phyloP scores from a whole-genome alignment of 2,888 invertebrate genomes.

The Carpatolechia fugitivella region DNA sequence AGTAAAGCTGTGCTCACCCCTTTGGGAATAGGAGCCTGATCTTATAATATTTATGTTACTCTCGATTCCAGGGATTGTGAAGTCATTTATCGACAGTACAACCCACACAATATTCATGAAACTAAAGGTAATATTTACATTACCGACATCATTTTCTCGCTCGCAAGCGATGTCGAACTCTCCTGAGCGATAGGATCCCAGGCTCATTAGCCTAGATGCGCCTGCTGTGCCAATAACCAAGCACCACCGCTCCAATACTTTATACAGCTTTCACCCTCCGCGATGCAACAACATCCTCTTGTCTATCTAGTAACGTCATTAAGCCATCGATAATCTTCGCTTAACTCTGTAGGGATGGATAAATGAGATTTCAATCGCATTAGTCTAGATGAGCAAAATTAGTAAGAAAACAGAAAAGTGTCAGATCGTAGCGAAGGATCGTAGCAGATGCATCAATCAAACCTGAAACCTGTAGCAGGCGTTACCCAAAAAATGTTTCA shows the following conservation, averaged over 20 bases:
- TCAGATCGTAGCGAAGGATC: too few species aligned
- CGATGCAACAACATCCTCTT: not conserved
- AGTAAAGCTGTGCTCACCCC: too few species aligned
- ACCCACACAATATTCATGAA: too few species aligned
- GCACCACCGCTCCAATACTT: slow-evolving; percentile 13
- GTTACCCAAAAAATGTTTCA: not conserved
- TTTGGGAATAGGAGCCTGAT: too few species aligned
- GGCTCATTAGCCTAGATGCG: slow-evolving; percentile 50
- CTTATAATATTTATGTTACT: too few species aligned
- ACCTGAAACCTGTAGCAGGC: not conserved
- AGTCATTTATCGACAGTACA: too few species aligned
- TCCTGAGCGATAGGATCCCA: slow-evolving; percentile 27
- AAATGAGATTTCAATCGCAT: slow-evolving; percentile 1
- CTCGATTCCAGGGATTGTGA: too few species aligned
- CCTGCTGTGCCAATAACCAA: slow-evolving; percentile 16
- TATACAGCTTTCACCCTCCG: not conserved
- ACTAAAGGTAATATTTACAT: too few species aligned
- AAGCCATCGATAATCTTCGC: slow-evolving; percentile 3
- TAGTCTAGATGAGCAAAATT: not conserved
- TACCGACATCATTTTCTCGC: not conserved
- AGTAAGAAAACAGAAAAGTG: not conserved
- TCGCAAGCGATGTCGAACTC: not conserved
- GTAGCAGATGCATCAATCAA: not conserved
- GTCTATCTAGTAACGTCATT: not conserved
- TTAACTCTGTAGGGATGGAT: not conserved